Base-by-base conservation (phyloP, 2,888 invertebrate species). In the Coleophora deauratella region DNA sequence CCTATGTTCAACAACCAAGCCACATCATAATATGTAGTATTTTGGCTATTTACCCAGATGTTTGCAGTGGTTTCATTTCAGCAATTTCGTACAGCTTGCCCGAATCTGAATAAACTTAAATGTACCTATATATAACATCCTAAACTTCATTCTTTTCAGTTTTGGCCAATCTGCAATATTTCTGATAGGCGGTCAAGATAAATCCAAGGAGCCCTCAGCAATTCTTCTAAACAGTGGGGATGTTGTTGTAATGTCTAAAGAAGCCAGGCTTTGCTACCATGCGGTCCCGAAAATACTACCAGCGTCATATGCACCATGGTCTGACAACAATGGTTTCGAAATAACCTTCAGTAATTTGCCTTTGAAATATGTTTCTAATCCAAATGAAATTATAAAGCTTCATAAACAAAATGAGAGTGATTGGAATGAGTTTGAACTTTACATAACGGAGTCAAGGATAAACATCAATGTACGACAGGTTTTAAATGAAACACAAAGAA, bases 101-200 rank as follows among this genome's bases (percentile, higher is more conserved):
- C n/a, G n/a, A n/a, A n/a, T n/a, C n/a, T n/a, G n/a, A n/a, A n/a
- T n/a, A n/a, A n/a, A n/a, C n/a, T n/a, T n/a, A n/a, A n/a, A n/a
- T n/a, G n/a, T n/a, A n/a, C n/a, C n/a, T n/a, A n/a, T n/a, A n/a
- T n/a, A n/a, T n/a, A n/a, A n/a, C n/a, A n/a, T n/a, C n/a, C n/a
- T n/a, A n/a, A n/a, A n/a, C n/a, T n/a, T n/a, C n/a, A n/a, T 40
- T 38, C 12, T 35, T 79, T 87, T 57, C 79, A 98, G 98, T 77
- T 96, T 99, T 77, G 99, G 99, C 0, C 97, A 97, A 74, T 91
- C 94, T 40, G 98, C 97, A 10, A 90, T 99, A 59, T 99, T 99
- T 74, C 85, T 99, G 31, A 89, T 99, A 51, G 99, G 99, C 13
- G 97, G 97, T 1, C 68, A 69, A 52, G 89, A 89, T 0, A 90